Conservation (phyloP, 2,797 vertebrate genomes). For the Arvicola amphibius region DNA sequence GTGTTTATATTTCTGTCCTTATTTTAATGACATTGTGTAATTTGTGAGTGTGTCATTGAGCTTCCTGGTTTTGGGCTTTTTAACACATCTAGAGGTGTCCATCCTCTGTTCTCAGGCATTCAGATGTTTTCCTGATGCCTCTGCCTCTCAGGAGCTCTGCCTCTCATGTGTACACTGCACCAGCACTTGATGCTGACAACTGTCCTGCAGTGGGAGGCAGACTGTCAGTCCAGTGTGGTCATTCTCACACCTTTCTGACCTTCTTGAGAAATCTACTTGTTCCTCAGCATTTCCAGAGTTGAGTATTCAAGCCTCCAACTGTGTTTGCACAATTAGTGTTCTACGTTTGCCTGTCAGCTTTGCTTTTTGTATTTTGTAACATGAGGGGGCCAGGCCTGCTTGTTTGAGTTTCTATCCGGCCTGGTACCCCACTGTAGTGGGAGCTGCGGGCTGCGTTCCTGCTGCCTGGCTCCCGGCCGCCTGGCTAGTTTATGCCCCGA, state of each 20-base stretch:
- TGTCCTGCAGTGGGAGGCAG: not conserved
- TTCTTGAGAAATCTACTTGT: not conserved
- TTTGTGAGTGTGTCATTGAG: not conserved
- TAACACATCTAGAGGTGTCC: not conserved
- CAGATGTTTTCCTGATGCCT: not conserved
- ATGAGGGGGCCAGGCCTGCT: too few species aligned
- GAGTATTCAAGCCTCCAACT: not conserved
- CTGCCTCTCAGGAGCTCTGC: not conserved
- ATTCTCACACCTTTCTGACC: not conserved
- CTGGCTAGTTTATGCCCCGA: too few species aligned
- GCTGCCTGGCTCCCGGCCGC: too few species aligned
- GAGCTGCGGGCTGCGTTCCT: too few species aligned
- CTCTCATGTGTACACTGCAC: not conserved
- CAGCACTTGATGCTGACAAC: not conserved
- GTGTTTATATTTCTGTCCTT: not conserved
- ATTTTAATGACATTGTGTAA: not conserved
- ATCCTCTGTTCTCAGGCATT: not conserved
- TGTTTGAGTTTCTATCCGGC: too few species aligned
- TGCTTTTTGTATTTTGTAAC: not conserved
- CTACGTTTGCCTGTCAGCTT: not conserved
- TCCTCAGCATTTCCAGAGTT: constrained; percentile 18
- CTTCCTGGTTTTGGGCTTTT: not conserved
- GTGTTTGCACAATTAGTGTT: not conserved
- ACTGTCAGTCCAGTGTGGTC: not conserved
- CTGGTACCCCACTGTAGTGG: too few species aligned